Conservation (phyloP, 2,113 vertebrate species). For the Rafetus swinhoei region DNA sequence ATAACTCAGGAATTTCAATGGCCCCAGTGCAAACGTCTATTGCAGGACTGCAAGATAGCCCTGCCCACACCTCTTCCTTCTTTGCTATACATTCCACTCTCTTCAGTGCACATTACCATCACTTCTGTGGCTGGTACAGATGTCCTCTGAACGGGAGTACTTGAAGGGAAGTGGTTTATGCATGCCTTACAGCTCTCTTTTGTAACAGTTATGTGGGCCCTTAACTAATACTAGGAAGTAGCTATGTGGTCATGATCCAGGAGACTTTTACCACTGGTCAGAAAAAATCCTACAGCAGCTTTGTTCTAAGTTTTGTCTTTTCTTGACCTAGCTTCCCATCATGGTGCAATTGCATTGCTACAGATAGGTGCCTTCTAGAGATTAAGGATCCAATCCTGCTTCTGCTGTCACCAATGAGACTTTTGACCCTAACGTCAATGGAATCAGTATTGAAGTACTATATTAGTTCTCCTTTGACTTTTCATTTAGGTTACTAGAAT, state of each 20-base stretch:
- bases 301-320: background rate
- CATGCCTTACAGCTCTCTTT: background rate
- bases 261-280: background rate
- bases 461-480: background rate
- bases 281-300: constrained; percentile 9
- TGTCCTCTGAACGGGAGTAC: background rate
- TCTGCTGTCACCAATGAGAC: constrained; percentile 2
- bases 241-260: background rate
- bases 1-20: background rate
- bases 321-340: background rate
- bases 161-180: background rate
- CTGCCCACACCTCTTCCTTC: accelerated
- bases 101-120: background rate
- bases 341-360: background rate
- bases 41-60: background rate
- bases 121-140: background rate
- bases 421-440: accelerated
- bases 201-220: background rate
- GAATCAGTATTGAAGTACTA: background rate
- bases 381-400: background rate
- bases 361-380: background rate
- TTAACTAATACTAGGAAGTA: background rate
- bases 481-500: background rate
- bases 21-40: background rate
- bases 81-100: accelerated